A percentile compares a stretch with the other conserved stretches of the same genome.
phyloP scores from a whole-genome alignment of 2,113 vertebrate genomes.

The Nestor notabilis region DNA sequence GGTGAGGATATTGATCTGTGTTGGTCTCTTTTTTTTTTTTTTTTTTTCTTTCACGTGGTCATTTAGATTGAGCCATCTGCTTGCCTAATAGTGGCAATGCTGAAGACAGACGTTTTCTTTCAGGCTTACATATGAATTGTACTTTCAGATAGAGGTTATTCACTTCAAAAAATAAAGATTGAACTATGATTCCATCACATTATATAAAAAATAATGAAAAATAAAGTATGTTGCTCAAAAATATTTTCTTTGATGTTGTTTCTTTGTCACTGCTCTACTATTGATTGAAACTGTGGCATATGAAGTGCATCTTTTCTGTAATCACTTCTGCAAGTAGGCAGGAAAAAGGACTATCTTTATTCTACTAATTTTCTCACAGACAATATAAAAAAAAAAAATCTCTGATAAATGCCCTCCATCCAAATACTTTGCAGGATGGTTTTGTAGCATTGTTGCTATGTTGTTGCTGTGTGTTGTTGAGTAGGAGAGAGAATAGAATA shows the following conservation, averaged over 20 bases:
- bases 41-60: constrained; percentile 12
- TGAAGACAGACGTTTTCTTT: constrained; percentile 1
- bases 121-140: not conserved
- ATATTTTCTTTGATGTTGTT: constrained; percentile 9
- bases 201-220: not conserved
- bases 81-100: not conserved
- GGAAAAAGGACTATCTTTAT: not conserved
- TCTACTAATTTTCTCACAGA: not conserved
- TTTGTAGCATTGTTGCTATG: not conserved
- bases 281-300: not conserved
- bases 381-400: not conserved
- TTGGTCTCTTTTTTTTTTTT: not conserved
- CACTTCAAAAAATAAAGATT: not conserved
- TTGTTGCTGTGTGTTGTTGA: not conserved
- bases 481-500: not conserved
- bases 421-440: not conserved
- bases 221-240: not conserved
- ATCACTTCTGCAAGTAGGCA: not conserved
- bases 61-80: constrained; percentile 51
- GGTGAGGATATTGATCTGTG: constrained; percentile 5
- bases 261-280: not conserved
- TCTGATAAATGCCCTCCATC: not conserved
- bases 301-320: not conserved
- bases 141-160: not conserved
- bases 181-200: not conserved